Evolutionary conservation across 2,113 vertebrate species (phyloP).

Genomic region (Aphyosemion australe): DNA sequence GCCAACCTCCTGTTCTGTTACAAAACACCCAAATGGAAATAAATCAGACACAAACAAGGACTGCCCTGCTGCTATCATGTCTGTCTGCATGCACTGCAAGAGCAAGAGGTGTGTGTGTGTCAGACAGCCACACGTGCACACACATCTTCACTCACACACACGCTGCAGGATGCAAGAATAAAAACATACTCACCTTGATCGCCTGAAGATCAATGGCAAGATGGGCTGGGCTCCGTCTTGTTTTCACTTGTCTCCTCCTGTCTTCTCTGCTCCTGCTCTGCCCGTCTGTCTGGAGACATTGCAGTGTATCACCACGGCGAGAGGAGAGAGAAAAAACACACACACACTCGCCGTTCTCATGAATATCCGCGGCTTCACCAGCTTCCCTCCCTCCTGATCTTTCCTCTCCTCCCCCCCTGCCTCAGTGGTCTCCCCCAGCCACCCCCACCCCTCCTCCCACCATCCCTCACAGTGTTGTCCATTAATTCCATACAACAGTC

Average conservation of each 20-base stretch:
- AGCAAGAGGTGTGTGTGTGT: constrained; percentile 22
- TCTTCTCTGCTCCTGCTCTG: constrained; percentile 30
- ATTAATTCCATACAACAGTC: constrained; percentile 62
- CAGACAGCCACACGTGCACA: constrained; percentile 31
- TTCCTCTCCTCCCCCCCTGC: constrained; percentile 46
- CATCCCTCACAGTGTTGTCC: constrained; percentile 45
- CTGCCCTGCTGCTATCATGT: constrained; percentile 31
- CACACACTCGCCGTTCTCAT: constrained; percentile 57
- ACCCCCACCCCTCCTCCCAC: constrained; percentile 21
- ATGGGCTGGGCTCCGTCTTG: constrained; percentile 56
- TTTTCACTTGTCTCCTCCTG: constrained; percentile 24
- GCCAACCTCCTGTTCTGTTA: constrained; percentile 41
- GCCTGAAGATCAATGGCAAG: constrained; percentile 61
- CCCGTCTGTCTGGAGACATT: constrained; percentile 62
- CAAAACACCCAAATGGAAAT: constrained; percentile 35
- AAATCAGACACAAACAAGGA: constrained; percentile 13
- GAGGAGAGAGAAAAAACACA: constrained; percentile 12
- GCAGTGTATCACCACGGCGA: constrained; percentile 56
- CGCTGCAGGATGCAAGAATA: constrained; percentile 44
- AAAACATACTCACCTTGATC: constrained; percentile 75
- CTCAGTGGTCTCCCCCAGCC: constrained; percentile 68
- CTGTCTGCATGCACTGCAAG: constrained; percentile 31
- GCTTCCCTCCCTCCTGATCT: constrained; percentile 54
- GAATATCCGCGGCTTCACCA: constrained; percentile 62
- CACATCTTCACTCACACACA: constrained; percentile 21